Conservation (phyloP, 2,888 invertebrate genomes). For the Yponomeuta cagnagella region DNA sequence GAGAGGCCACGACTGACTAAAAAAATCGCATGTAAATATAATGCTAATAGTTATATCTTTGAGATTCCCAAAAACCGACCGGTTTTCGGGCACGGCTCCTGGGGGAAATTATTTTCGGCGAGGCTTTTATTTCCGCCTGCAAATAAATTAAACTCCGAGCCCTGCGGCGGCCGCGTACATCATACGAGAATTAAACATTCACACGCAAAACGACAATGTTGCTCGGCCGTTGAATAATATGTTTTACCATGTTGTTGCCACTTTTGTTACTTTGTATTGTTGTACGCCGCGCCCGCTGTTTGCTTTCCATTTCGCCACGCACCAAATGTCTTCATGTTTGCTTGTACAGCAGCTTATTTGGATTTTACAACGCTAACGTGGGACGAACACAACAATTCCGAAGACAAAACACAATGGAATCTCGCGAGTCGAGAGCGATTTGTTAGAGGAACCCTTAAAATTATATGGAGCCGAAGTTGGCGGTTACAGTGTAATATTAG, state of each 20-base stretch:
- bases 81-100: too few relatives aligned
- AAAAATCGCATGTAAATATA: too few relatives aligned
- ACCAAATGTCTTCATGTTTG: not conserved
- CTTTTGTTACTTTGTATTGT: not conserved
- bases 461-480: conserved; percentile 3
- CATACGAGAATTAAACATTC: conserved; percentile 1
- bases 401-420: not conserved
- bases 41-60: too few relatives aligned
- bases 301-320: conserved; percentile 1
- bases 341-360: not conserved
- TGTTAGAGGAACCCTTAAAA: not conserved
- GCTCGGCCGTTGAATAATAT: not conserved
- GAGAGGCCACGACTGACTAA: not conserved
- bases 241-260: not conserved
- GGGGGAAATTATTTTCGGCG: not conserved
- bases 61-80: too few relatives aligned
- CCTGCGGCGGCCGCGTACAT: not conserved
- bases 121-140: not conserved
- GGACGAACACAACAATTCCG: not conserved
- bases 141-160: not conserved
- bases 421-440: not conserved
- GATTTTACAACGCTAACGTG: not conserved
- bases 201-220: conserved; percentile 3
- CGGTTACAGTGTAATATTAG: conserved; percentile 6
- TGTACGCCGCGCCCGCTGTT: conserved; percentile 26